Evolutionary conservation across 2,113 vertebrate species (phyloP).

Genomic region (Takifugu flavidus): DNA sequence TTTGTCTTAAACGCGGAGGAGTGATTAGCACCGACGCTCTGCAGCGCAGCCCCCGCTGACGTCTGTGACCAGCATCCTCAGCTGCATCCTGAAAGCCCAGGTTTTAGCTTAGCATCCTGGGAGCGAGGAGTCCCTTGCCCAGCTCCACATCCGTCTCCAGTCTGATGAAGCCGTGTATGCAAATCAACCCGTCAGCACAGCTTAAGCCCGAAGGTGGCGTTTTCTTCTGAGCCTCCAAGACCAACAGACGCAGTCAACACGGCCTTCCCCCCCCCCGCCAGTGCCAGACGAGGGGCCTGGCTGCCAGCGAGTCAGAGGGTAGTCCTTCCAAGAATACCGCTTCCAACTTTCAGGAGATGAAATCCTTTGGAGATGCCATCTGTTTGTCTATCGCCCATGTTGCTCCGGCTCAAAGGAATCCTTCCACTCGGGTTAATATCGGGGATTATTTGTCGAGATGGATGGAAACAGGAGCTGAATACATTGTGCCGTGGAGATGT

Average conservation of each 20-base stretch:
- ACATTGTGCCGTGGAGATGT: too few species aligned
- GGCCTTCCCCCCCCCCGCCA: constrained; percentile 39
- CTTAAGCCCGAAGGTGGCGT: background rate
- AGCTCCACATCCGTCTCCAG: constrained; percentile 30
- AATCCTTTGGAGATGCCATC: constrained; percentile 64
- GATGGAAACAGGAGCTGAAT: too few species aligned
- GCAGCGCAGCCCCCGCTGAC: constrained; percentile 1
- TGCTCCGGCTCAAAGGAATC: constrained; percentile 18
- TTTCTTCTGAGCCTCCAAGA: constrained; percentile 13
- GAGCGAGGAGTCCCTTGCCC: background rate
- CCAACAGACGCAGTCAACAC: constrained; percentile 41
- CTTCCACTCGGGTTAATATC: too few species aligned
- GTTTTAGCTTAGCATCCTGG: too few species aligned
- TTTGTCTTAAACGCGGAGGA: constrained; percentile 14
- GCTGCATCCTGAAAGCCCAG: background rate
- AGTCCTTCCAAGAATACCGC: constrained; percentile 58
- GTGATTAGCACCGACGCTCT: constrained; percentile 31
- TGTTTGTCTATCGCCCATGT: constrained; percentile 58
- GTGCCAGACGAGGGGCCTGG: constrained; percentile 38
- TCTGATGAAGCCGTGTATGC: constrained; percentile 38
- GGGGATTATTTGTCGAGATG: too few species aligned
- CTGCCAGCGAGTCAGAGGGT: constrained; percentile 57
- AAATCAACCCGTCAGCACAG: constrained; percentile 37
- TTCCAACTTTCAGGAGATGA: constrained; percentile 60
- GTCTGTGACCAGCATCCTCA: background rate